A percentile compares a stretch with the other conserved stretches of the same genome.
These are phyloP conservation scores for Tyria jacobaeae DNA, from an alignment of 2,888 invertebrate genomes.

Conservation along the genomic window DNA sequence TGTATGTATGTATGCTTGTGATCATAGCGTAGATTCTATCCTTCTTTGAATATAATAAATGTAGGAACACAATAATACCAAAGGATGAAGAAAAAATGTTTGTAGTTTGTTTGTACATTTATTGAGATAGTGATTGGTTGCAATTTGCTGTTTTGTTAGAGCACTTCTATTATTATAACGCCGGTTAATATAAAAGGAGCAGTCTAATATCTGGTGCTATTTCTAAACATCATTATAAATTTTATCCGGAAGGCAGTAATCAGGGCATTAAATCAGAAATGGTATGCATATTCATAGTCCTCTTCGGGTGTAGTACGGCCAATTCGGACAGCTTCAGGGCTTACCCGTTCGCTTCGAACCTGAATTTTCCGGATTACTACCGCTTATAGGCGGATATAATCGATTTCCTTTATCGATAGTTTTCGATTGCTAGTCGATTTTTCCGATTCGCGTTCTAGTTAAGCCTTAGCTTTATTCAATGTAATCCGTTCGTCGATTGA, in stretches of 20 bases:
- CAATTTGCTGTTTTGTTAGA: no score
- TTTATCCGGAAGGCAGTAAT: slow-evolving; percentile 42
- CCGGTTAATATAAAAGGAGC: no score
- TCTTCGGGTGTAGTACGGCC: slow-evolving; percentile 32
- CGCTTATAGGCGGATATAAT: slow-evolving; percentile 48
- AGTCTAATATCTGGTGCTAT: slow-evolving; percentile 14
- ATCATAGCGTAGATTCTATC: no score
- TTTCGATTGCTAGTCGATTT: slow-evolving; percentile 35
- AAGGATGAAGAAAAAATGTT: no score
- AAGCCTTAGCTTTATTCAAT: slow-evolving; percentile 30
- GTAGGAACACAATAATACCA: no score
- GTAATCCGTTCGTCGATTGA: slow-evolving; percentile 3
- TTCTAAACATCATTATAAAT: slow-evolving; percentile 22
- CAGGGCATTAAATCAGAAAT: slow-evolving; percentile 48
- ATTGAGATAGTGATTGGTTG: no score
- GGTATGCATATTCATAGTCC: slow-evolving; percentile 54
- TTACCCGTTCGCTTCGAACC: slow-evolving; percentile 40
- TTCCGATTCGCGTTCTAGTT: slow-evolving; percentile 37
- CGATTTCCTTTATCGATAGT: slow-evolving; percentile 52
- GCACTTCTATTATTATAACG: no score
- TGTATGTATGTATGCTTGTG: no score
- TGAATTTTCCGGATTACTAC: slow-evolving; percentile 52
- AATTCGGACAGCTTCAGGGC: slow-evolving; percentile 33
- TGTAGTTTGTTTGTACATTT: no score
- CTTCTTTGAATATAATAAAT: no score